Conservation (phyloP, 2,797 vertebrate species). For the Toxotes lorentzi region DNA sequence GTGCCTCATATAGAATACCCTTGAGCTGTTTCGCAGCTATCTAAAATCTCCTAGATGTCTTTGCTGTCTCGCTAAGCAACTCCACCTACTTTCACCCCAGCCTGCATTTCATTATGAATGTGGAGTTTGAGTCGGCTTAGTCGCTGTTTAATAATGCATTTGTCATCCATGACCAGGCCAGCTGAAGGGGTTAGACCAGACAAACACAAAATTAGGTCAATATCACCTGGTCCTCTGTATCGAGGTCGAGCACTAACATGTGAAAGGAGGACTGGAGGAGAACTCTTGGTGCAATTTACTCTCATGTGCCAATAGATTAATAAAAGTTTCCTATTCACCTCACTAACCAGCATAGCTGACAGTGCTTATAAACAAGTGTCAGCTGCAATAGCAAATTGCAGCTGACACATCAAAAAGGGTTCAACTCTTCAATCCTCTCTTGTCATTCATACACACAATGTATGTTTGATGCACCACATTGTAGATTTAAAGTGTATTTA, state of each 20-base stretch:
- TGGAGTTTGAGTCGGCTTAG: conserved; percentile 67
- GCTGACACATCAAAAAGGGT: not conserved
- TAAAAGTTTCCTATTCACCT: conserved; percentile 25
- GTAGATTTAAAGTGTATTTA: not conserved
- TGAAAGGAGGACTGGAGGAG: conserved; percentile 31
- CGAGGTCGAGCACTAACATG: conserved; percentile 52
- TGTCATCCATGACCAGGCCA: conserved; percentile 74
- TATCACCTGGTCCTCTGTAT: conserved; percentile 73
- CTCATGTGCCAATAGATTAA: not conserved
- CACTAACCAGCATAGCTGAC: conserved; percentile 2
- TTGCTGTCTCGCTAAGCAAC: conserved; percentile 68
- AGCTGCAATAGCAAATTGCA: not conserved
- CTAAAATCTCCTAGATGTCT: conserved; percentile 79
- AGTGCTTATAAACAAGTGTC: not conserved
- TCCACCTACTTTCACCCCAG: conserved; percentile 67
- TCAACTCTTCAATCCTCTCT: not conserved
- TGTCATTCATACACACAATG: not conserved
- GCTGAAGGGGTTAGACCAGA: conserved; percentile 63
- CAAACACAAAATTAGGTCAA: conserved; percentile 77
- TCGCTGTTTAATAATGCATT: conserved; percentile 76
- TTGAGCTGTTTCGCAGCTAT: conserved; percentile 84
- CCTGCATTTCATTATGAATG: conserved; percentile 70
- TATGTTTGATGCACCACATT: not conserved
- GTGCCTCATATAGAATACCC: conserved; percentile 86
- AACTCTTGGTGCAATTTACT: conserved; percentile 30